Evolutionary conservation across 2,888 invertebrate genomes (phyloP).

Genomic region (Pandemis heparana): DNA sequence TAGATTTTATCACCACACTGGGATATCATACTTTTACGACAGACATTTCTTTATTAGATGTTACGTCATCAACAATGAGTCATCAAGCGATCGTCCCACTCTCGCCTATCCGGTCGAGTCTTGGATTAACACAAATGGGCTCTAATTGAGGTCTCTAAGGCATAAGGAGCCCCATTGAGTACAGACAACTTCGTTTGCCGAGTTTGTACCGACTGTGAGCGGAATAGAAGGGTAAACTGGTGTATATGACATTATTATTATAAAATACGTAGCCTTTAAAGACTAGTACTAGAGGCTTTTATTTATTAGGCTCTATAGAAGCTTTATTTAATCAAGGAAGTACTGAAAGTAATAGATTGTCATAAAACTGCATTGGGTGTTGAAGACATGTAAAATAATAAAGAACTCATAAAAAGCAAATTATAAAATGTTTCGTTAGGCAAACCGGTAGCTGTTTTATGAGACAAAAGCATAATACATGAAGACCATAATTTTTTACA

Average conservation of each 20-base stretch:
- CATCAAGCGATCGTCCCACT: constrained; percentile 38
- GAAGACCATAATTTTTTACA: constrained; percentile 60
- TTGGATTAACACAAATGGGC: constrained; percentile 59
- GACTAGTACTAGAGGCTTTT: neutral
- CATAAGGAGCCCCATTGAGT: constrained; percentile 45
- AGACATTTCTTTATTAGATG: constrained; percentile 35
- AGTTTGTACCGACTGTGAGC: constrained; percentile 36
- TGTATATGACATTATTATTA: constrained; percentile 20
- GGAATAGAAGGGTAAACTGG: constrained; percentile 28
- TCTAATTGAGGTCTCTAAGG: constrained; percentile 58
- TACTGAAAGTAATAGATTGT: neutral
- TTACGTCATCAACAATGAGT: constrained; percentile 42
- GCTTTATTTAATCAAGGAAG: constrained; percentile 14
- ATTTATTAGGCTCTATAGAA: neutral
- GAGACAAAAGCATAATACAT: constrained; percentile 52
- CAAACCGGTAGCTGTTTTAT: constrained; percentile 57
- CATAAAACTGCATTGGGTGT: constrained; percentile 18
- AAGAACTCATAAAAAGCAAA: constrained; percentile 30
- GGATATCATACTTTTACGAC: constrained; percentile 29
- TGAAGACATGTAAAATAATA: neutral
- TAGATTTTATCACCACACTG: constrained; percentile 25
- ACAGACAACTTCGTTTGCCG: constrained; percentile 44
- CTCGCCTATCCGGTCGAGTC: constrained; percentile 50
- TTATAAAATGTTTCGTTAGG: constrained; percentile 44
- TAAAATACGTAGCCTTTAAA: constrained; percentile 12